A percentile compares a stretch with the other conserved stretches of the same genome.
phyloP scores from a whole-genome alignment of 2,113 vertebrate species.

The Dipodomys ordii region DNA sequence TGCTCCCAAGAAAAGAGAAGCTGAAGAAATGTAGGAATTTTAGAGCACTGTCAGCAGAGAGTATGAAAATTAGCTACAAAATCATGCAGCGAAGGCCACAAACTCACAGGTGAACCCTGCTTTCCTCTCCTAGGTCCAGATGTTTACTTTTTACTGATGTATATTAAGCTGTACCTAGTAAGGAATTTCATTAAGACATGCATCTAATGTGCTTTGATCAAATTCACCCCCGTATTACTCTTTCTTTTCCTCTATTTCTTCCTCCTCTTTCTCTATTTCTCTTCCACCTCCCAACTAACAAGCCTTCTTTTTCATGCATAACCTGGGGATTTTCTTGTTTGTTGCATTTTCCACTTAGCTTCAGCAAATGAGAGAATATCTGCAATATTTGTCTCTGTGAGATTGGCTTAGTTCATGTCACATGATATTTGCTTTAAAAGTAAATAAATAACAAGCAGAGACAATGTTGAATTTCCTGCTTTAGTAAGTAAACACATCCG shows the following conservation, averaged over 20 bases:
- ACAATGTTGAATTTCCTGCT: neutral
- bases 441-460: neutral
- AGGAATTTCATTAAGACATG: no score
- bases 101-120: neutral
- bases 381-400: no score
- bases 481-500: neutral
- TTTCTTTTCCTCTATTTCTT: no score
- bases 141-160: neutral
- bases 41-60: neutral
- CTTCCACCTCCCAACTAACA: no score
- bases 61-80: neutral
- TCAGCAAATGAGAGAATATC: no score
- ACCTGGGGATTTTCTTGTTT: no score
- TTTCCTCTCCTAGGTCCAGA: neutral
- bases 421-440: neutral
- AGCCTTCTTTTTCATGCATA: no score
- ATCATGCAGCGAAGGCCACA: accelerated
- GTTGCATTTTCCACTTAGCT: no score
- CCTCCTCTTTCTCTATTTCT: no score
- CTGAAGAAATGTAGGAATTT: neutral
- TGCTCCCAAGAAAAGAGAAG: neutral
- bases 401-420: no score
- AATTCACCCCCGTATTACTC: no score
- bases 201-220: no score
- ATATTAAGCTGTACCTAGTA: neutral